Evolutionary conservation across 2,797 vertebrate species (phyloP), one percentile per base, ranked within the genome.

Genomic region (Ptychobarbus kaznakovi): DNA sequence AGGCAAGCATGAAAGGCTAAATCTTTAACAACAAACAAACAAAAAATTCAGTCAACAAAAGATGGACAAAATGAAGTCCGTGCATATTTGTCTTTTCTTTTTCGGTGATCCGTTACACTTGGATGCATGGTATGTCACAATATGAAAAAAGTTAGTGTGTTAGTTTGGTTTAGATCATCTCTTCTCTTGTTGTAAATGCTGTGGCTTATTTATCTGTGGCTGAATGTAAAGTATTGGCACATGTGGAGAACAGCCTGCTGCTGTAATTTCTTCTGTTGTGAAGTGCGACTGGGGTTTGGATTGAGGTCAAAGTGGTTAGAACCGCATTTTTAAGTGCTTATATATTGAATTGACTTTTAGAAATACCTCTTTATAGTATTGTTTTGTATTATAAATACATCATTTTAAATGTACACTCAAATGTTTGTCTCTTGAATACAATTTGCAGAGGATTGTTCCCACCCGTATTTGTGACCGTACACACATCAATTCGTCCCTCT

Each of bases 221-320:
- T 86, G 73, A 85, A 79, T 83, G 86, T 83, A 72, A 90, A 89
- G 72, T 86, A 68, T 66, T 84, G 90, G 88, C 87, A 88, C 92
- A 92, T 87, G 89, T 91, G 92, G 91, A 87, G 82, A 28, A 70
- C 91, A 91, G 89, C 87, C 88, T 69, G 18, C 86, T 89, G 87
- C 89, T 85, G 91, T 90, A 92, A 91, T 94, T 93, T 92, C 91
- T 88, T 91, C 89, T 87, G 88, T 89, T 87, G 81, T 81, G 90
- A 93, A 89, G 92, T 92, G 93, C 89, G 92, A 94, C 89, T 87
- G 44, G 83, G 89, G 87, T 84, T 69, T 61, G 84, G 78, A 80
- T 74, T 81, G 88, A 89, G 92, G 91, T 93, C 89, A 89, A 51
- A 77, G 90, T 88, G 90, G 88, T 90, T 88, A 90, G 75, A 70